A percentile compares a stretch with the other conserved stretches of the same genome.
Conservation (phyloP, 2,113 vertebrate genomes). For the Lycaon pictus region DNA sequence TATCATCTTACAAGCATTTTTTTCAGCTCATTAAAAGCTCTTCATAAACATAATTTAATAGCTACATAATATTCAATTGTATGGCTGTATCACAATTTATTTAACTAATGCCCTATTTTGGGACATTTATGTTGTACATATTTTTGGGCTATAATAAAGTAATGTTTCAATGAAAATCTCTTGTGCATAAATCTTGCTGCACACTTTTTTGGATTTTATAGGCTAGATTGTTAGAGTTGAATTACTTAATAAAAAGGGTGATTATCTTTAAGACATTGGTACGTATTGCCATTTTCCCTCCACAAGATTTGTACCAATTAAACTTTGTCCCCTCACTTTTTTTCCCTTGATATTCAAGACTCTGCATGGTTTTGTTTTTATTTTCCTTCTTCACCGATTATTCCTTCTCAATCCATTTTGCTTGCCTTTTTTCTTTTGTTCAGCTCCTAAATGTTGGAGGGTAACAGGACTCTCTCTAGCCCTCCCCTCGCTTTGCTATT, state of each 20-base stretch:
- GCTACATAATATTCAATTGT: slow-evolving; percentile 70
- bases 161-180: slow-evolving; percentile 55
- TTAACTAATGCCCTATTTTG: slow-evolving; percentile 66
- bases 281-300: not conserved
- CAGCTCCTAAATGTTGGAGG: not conserved
- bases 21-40: slow-evolving; percentile 69
- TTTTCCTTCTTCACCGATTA: not conserved
- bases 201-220: slow-evolving; percentile 50
- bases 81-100: slow-evolving; percentile 61
- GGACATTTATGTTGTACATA: slow-evolving; percentile 69
- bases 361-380: not conserved
- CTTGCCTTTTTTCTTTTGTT: not conserved
- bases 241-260: slow-evolving; percentile 68
- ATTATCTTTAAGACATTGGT: slow-evolving; percentile 57
- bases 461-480: not conserved
- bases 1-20: slow-evolving; percentile 55
- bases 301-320: slow-evolving; percentile 34
- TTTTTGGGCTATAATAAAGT: slow-evolving; percentile 66
- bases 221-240: slow-evolving; percentile 36
- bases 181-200: slow-evolving; percentile 40
- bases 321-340: not conserved
- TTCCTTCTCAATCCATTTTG: not conserved
- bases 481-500: not conserved
- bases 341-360: not conserved
- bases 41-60: slow-evolving; percentile 77